Evolutionary conservation across 2,888 invertebrate genomes (phyloP).

Genomic region (Agonopterix heracliana): DNA sequence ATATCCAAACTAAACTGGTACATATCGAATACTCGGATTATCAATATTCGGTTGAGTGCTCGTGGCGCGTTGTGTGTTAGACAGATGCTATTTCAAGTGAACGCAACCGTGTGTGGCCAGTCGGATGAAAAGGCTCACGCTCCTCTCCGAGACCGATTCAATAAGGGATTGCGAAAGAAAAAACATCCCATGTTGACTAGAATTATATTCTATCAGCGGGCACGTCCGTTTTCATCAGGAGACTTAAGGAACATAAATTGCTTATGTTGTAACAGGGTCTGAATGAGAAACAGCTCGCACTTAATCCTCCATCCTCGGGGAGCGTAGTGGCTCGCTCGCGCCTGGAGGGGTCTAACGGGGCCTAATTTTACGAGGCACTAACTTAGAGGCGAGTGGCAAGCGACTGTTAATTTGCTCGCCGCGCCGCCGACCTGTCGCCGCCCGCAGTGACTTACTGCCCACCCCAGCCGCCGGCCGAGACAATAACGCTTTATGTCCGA

Average conservation of each 20-base stretch:
- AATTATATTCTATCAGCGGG: constrained; percentile 6
- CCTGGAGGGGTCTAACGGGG: constrained; percentile 60
- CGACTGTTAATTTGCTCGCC: constrained; percentile 70
- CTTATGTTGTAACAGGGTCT: constrained; percentile 33
- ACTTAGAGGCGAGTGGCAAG: constrained; percentile 67
- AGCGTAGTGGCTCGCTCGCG: constrained; percentile 35
- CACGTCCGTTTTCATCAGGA: constrained; percentile 2
- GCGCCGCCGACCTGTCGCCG: constrained; percentile 61
- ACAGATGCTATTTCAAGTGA: constrained; percentile 48
- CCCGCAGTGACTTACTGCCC: constrained; percentile 67
- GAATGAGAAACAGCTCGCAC: constrained; percentile 43
- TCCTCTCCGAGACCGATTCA: constrained; percentile 11
- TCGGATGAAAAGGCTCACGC: constrained; percentile 40
- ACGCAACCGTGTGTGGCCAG: constrained; percentile 34
- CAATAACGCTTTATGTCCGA: constrained; percentile 42
- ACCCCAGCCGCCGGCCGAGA: constrained; percentile 19
- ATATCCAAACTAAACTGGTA: constrained; percentile 11
- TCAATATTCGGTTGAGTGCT: constrained; percentile 51
- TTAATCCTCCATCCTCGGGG: constrained; percentile 45
- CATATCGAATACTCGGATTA: constrained; percentile 40
- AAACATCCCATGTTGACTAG: not conserved
- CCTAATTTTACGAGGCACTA: constrained; percentile 74
- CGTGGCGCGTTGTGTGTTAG: constrained; percentile 40
- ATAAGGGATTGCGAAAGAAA: constrained; percentile 11
- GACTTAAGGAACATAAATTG: constrained; percentile 5